phyloP scores from a whole-genome alignment of 2,797 vertebrate genomes.

The Carcharodon carcharias region DNA sequence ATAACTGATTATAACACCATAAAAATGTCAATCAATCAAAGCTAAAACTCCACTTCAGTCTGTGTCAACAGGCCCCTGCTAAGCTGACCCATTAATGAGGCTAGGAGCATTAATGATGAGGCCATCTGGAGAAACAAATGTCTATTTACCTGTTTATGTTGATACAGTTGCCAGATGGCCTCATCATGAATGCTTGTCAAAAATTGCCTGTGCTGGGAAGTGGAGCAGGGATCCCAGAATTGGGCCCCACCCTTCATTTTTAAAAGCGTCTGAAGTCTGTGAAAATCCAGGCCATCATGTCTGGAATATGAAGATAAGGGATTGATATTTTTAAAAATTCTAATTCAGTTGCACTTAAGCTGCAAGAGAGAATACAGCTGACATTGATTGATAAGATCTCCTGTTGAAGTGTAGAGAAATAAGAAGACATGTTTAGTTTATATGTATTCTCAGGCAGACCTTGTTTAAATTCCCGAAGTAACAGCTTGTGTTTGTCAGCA shows the following conservation, averaged over 20 bases:
- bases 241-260: too few relatives aligned
- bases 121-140: neutral
- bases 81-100: too few relatives aligned
- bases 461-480: neutral
- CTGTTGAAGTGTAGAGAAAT: neutral
- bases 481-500: neutral
- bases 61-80: too few relatives aligned
- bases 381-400: neutral
- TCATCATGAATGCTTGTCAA: neutral
- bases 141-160: neutral
- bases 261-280: too few relatives aligned
- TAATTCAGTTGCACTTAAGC: neutral
- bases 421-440: neutral
- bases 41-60: too few relatives aligned
- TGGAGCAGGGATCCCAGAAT: neutral
- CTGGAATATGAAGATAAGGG: neutral
- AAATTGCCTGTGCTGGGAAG: neutral
- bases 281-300: neutral
- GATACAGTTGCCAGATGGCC: neutral
- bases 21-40: too few relatives aligned
- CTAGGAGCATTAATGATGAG: too few relatives aligned
- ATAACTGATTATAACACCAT: too few relatives aligned
- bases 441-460: neutral
- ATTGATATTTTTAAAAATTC: neutral
- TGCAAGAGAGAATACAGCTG: neutral